phyloP scores from a whole-genome alignment of 2,113 vertebrate genomes.

The Lonchura striata region DNA sequence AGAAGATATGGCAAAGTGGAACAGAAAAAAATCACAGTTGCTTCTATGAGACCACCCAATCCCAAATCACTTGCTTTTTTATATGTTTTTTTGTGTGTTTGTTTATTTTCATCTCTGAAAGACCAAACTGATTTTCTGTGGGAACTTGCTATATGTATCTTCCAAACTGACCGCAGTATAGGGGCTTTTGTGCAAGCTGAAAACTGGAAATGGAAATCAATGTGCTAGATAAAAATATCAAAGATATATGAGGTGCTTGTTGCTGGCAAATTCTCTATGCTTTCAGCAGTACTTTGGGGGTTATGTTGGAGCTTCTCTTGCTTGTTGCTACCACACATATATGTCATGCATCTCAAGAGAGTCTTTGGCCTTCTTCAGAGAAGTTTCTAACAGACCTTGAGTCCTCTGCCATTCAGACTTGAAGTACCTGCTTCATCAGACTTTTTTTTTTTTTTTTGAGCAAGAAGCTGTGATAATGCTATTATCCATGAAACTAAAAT shows the following conservation, averaged over 20 bases:
- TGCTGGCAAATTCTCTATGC: not conserved
- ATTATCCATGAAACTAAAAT: not conserved
- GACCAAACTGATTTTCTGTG: not conserved
- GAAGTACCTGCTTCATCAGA: not conserved
- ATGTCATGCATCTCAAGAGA: not conserved
- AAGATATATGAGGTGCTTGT: not conserved
- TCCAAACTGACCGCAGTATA: not conserved
- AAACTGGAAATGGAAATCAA: not conserved
- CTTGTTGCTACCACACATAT: not conserved
- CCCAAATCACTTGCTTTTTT: not conserved
- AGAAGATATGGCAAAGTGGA: not conserved
- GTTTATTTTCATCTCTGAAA: not conserved
- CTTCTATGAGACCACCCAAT: not conserved
- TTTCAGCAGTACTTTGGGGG: not conserved
- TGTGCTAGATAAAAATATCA: not conserved
- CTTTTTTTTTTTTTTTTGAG: not conserved
- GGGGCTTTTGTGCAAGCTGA: not conserved
- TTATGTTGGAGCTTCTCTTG: not conserved
- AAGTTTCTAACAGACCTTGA: not conserved
- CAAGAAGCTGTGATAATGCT: not conserved
- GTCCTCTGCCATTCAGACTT: not conserved
- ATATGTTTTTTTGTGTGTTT: not conserved
- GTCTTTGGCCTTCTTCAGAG: not conserved
- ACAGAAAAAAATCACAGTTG: not conserved
- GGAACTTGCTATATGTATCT: not conserved